Conservation (phyloP, 2,797 vertebrate genomes). For the Sylvilagus floridanus region DNA sequence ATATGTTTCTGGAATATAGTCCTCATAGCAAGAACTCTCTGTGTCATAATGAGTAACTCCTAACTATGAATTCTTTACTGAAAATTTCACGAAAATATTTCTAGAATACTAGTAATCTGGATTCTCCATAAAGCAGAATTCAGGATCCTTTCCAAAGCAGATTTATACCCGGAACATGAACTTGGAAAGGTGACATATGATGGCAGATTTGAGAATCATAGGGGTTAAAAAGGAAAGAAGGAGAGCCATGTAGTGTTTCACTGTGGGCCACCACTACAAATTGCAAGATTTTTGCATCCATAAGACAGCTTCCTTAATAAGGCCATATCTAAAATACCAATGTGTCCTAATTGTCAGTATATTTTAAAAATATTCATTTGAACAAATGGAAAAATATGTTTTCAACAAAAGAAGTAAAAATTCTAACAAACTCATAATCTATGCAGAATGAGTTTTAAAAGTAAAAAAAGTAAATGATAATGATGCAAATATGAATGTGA, state of each 20-base stretch:
- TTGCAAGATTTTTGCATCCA: background rate
- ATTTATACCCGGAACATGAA: background rate
- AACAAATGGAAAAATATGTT: background rate
- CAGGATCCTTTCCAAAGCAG: background rate
- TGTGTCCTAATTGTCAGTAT: background rate
- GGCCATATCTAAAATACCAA: accelerated
- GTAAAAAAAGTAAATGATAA: background rate
- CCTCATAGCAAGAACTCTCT: no score
- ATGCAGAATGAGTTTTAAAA: background rate
- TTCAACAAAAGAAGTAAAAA: background rate
- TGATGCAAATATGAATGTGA: background rate
- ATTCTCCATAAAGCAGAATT: background rate
- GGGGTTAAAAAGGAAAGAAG: background rate
- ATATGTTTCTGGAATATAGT: background rate
- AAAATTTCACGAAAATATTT: conserved; percentile 19
- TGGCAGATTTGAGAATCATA: background rate
- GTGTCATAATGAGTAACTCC: background rate
- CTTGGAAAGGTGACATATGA: background rate
- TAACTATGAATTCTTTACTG: background rate
- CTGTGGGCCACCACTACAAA: background rate
- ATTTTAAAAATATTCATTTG: background rate
- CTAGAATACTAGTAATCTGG: background rate
- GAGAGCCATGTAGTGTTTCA: background rate
- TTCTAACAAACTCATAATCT: background rate
- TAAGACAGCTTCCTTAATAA: background rate